Evolutionary conservation across 37 sponge, comb jelly and placozoan genomes (phyloP).

Genomic region (Ephydatia muelleri): DNA sequence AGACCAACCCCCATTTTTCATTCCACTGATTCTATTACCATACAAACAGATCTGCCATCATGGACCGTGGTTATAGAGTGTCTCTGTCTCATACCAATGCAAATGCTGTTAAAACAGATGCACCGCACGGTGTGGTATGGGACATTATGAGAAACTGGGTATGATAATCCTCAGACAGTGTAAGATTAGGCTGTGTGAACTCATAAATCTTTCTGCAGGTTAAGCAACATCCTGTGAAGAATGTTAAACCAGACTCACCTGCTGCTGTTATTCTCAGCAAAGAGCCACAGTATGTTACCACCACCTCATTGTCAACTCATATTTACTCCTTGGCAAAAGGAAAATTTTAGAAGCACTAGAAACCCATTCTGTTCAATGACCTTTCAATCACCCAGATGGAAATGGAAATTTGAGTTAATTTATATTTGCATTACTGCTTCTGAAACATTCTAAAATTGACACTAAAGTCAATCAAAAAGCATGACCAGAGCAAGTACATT

Average conservation of each 20-base stretch:
- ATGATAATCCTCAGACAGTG: background rate
- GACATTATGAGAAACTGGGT: conserved; percentile 97
- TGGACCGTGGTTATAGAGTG: conserved; percentile 87
- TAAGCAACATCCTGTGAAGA: conserved; percentile 67
- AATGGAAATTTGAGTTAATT: too few species aligned
- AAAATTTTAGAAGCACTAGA: too few species aligned
- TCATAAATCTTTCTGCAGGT: conserved; percentile 22
- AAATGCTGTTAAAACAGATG: conserved; percentile 92
- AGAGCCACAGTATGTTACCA: conserved; percentile 64
- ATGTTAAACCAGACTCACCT: conserved; percentile 48
- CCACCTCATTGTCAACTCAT: too few species aligned
- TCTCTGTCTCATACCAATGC: conserved; percentile 83
- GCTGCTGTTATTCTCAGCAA: conserved; percentile 74
- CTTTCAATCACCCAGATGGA: too few species aligned
- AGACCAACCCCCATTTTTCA: background rate
- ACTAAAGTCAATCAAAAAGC: too few species aligned
- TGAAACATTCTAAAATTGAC: too few species aligned
- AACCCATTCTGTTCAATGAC: background rate
- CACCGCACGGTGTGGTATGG: conserved; percentile 88
- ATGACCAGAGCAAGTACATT: too few species aligned
- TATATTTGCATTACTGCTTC: too few species aligned
- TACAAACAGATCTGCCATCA: conserved; percentile 86
- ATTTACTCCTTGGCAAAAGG: too few species aligned
- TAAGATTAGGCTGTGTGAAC: background rate
- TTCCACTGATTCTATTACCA: background rate